Conservation (phyloP, 2,888 invertebrate species). For the Thalpophila matura region DNA sequence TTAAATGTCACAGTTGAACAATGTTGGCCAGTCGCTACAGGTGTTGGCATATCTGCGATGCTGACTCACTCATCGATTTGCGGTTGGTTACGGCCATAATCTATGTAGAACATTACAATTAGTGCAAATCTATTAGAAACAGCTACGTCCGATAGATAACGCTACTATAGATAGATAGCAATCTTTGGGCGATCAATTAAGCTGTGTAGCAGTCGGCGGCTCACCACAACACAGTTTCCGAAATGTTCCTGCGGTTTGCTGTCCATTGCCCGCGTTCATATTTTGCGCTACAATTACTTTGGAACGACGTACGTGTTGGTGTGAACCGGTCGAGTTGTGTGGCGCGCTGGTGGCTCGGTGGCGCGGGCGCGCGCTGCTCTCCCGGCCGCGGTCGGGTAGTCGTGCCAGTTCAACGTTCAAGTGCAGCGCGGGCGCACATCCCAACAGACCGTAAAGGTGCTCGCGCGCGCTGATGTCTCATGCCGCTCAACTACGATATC, state of each 20-base stretch:
- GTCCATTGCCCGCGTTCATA: constrained; percentile 78
- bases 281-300: constrained; percentile 73
- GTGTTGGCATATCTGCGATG: constrained; percentile 18
- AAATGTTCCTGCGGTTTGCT: constrained; percentile 82
- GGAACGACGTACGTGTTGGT: constrained; percentile 65
- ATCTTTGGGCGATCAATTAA: constrained; percentile 79
- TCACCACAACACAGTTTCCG: constrained; percentile 81
- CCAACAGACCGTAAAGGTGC: constrained; percentile 76
- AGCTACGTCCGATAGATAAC: constrained; percentile 67
- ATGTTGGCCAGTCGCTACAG: constrained; percentile 32
- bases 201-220: constrained; percentile 72
- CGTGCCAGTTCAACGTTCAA: constrained; percentile 87
- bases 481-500: constrained; percentile 73
- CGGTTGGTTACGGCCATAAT: constrained; percentile 59
- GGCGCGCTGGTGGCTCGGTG: constrained; percentile 53
- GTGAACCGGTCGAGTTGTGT: constrained; percentile 72
- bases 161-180: constrained; percentile 67
- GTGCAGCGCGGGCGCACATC: constrained; percentile 86
- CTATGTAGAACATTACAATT: constrained; percentile 68
- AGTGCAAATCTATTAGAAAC: constrained; percentile 70
- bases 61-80: constrained; percentile 51
- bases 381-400: constrained; percentile 72
- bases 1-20: constrained; percentile 5
- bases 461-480: constrained; percentile 74
- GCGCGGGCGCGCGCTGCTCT: constrained; percentile 52